Base-by-base conservation (phyloP, 1,140 invertebrate genomes). In the Grapholita molesta region DNA sequence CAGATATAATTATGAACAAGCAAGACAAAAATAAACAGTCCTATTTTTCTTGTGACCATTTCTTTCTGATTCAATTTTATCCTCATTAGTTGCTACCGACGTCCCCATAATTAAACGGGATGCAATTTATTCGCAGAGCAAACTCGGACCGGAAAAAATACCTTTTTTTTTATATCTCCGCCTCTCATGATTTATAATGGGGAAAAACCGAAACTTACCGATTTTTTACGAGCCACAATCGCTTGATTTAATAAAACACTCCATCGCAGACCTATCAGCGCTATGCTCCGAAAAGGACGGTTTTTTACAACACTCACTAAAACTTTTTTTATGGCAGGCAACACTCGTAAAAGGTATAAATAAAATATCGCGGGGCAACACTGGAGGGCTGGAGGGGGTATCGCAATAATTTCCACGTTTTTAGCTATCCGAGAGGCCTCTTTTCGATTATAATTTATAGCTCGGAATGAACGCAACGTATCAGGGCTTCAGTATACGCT, bases 361-460 rank as follows among this genome's bases (percentile, higher is more conserved):
- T 86, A 88, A 85, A 88, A 86, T 86, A 88, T 85, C 84, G 80
- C 79, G 67, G 76, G 81, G 85, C 78, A 83, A 85, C 80, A 85
- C 80, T 83, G 86, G 78, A 82, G 76, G 76, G 57, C 33, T 71
- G 75, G 78, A 66, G 74, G 78, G 55, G 80, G 76, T 80, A 76
- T 76, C 67, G 83, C 82, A 81, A 87, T 89, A 89, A 87, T 85
- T 89, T 89, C 80, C 84, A 85, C 82, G 80, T 83, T 89, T 71
- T 87, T 86, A 79, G 85, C 82, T 75, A 85, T 85, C 80, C 77
- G 78, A 83, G 83, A 82, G 81, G 76, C 73, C 82, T 82, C 78
- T 76, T 84, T 84, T 84, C 84, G 85, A 89, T 89, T 89, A 87
- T 89, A 89, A 89, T 89, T 89, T 89, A 89, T 87, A 76, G 86